A percentile compares a stretch with the other conserved stretches of the same genome.
Evolutionary conservation across 2,888 invertebrate species (phyloP).

Genomic region (Endotricha flammealis): DNA sequence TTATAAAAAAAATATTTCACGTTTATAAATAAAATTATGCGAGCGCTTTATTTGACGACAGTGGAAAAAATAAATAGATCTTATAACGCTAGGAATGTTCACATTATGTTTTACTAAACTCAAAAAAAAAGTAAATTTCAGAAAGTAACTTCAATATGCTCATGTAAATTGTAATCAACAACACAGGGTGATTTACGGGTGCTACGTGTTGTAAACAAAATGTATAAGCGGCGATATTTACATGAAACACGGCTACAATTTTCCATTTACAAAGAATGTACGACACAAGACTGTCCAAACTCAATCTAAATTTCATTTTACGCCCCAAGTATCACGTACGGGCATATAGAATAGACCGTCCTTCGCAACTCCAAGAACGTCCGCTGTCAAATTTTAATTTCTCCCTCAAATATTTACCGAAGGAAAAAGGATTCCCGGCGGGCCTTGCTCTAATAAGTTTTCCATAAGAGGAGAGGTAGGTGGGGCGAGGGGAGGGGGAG

Average conservation of each 20-base stretch:
- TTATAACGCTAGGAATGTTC: no score
- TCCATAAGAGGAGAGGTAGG: slow-evolving; percentile 66
- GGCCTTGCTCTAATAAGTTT: slow-evolving; percentile 77
- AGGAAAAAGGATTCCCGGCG: slow-evolving; percentile 77
- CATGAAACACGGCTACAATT: slow-evolving; percentile 12
- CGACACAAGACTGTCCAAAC: slow-evolving; percentile 59
- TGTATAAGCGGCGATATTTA: slow-evolving; percentile 1
- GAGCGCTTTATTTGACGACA: no score
- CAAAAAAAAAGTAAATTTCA: no score
- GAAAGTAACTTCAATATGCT: no score
- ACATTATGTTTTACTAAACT: no score
- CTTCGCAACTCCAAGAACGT: slow-evolving; percentile 60
- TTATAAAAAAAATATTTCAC: no score
- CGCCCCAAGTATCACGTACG: slow-evolving; percentile 73
- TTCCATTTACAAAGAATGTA: slow-evolving; percentile 35
- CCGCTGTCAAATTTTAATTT: slow-evolving; percentile 79
- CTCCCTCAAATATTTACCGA: slow-evolving; percentile 78
- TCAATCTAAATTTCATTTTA: slow-evolving; percentile 77
- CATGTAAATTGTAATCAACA: no score
- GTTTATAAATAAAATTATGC: no score
- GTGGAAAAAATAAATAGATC: no score
- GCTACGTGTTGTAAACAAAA: background rate
- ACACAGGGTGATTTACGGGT: no score
- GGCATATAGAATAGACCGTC: slow-evolving; percentile 66
- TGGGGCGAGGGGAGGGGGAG: slow-evolving; percentile 30